Evolutionary conservation across 2,113 vertebrate species (phyloP).

Genomic region (Rhabdomys dilectus): DNA sequence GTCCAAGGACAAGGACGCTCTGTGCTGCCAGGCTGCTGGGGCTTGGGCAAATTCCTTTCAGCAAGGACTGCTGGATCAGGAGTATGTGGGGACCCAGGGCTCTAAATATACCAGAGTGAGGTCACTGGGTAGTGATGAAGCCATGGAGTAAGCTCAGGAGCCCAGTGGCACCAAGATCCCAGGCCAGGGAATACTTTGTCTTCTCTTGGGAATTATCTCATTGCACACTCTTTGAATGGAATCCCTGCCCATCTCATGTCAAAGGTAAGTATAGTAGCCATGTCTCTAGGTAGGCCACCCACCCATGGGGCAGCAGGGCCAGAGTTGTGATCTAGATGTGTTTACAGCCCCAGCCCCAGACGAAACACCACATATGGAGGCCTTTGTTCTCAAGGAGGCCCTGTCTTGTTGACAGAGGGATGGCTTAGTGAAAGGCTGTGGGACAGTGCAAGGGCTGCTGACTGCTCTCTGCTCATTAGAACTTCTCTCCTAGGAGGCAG

Average conservation of each 20-base stretch:
- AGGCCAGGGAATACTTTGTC: background rate
- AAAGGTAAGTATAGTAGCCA: background rate
- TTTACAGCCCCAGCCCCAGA: background rate
- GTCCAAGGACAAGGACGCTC: conserved; percentile 67
- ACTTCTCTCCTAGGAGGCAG: background rate
- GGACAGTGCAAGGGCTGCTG: background rate
- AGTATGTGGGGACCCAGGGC: conserved; percentile 16
- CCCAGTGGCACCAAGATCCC: background rate
- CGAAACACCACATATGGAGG: background rate
- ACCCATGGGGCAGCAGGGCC: background rate
- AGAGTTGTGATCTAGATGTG: background rate
- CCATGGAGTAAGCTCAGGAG: conserved; percentile 37
- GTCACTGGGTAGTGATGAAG: conserved; percentile 39
- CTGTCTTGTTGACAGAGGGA: background rate
- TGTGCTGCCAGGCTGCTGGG: conserved; percentile 41
- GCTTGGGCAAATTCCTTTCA: background rate
- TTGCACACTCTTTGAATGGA: background rate
- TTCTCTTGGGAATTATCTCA: background rate
- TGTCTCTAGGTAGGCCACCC: background rate
- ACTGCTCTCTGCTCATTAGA: background rate
- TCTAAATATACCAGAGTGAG: conserved; percentile 72
- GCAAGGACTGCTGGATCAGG: conserved; percentile 52
- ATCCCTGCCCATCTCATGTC: background rate
- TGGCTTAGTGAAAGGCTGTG: background rate
- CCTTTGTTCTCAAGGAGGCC: background rate